phyloP scores from a whole-genome alignment of 1,140 invertebrate species.

The Tachypleus tridentatus region DNA sequence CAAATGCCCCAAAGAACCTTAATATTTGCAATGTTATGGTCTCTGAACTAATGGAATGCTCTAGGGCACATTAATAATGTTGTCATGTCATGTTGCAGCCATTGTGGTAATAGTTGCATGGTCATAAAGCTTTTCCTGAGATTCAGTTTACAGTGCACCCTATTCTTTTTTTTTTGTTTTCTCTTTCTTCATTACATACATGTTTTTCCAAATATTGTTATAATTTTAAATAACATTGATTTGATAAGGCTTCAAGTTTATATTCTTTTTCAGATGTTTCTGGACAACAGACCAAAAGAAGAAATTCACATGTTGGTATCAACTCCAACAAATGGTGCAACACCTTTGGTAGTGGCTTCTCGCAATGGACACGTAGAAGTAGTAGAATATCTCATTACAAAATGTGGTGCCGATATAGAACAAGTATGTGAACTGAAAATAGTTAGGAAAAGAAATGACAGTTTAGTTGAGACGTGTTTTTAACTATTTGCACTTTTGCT shows the following conservation, averaged over 20 bases:
- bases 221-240: too few species aligned
- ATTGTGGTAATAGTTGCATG: background rate
- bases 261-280: constrained; percentile 40
- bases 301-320: constrained; percentile 63
- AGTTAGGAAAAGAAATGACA: too few species aligned
- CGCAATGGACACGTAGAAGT: constrained; percentile 87
- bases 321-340: constrained; percentile 73
- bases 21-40: too few species aligned
- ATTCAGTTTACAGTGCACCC: background rate
- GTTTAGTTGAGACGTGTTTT: too few species aligned
- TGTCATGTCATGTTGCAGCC: too few species aligned
- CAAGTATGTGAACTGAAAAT: constrained; percentile 47
- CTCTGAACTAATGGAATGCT: too few species aligned
- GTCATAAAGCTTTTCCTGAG: background rate
- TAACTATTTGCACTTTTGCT: too few species aligned
- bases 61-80: too few species aligned
- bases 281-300: constrained; percentile 49
- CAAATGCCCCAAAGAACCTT: too few species aligned
- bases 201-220: too few species aligned
- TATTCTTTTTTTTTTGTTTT: background rate
- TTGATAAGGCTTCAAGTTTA: background rate
- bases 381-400: constrained; percentile 83
- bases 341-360: constrained; percentile 82
- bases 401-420: constrained; percentile 79
- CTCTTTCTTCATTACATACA: too few species aligned